Conservation (phyloP, 2,888 invertebrate genomes). For the Drosophila algonquin region DNA sequence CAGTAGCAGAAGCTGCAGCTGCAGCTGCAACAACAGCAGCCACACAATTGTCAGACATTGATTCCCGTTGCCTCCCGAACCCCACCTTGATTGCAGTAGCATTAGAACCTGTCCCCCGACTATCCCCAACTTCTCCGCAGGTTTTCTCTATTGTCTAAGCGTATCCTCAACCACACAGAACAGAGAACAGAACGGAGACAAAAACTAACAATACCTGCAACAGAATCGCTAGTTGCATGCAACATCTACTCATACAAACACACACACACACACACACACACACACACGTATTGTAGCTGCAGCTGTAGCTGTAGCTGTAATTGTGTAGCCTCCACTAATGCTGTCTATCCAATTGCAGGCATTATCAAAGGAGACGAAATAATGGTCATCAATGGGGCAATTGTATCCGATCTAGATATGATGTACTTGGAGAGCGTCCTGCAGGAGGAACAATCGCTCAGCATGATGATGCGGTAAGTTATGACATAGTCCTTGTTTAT, state of each 20-base stretch:
- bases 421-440: slow-evolving; percentile 98
- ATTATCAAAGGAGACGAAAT: slow-evolving; percentile 99
- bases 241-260: not conserved
- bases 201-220: not conserved
- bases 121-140: slow-evolving; percentile 14
- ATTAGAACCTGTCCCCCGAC: slow-evolving; percentile 18
- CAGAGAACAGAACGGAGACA: not conserved
- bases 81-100: slow-evolving; percentile 38
- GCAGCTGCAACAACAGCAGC: slow-evolving; percentile 3
- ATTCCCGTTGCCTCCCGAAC: slow-evolving; percentile 23
- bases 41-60: slow-evolving; percentile 42
- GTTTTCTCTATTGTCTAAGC: slow-evolving; percentile 16
- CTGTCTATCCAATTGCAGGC: slow-evolving; percentile 86
- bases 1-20: slow-evolving; percentile 21
- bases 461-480: slow-evolving; percentile 96
- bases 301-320: slow-evolving; percentile 5
- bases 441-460: slow-evolving; percentile 96
- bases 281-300: slow-evolving; percentile 6
- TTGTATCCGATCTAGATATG: slow-evolving; percentile 99
- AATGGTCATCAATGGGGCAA: slow-evolving; percentile 99
- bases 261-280: not conserved
- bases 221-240: not conserved
- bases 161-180: slow-evolving; percentile 16
- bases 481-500: slow-evolving; percentile 33
- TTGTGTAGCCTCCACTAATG: slow-evolving; percentile 21